Base-by-base conservation (phyloP, 2,797 vertebrate species). In the Hozukius guyotensis region DNA sequence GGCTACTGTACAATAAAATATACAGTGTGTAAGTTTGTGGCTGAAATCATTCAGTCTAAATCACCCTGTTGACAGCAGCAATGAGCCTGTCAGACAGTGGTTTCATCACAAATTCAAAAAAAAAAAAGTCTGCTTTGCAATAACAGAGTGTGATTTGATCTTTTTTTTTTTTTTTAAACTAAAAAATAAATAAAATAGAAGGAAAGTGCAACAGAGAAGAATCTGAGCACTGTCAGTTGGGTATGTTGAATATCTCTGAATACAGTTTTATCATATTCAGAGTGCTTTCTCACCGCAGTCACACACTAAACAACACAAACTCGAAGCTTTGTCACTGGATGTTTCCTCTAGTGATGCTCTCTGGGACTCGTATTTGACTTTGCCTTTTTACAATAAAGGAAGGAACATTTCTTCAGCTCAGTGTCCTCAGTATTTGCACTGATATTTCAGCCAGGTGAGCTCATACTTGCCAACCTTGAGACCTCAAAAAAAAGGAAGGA, bases 171-270 rank as follows among this genome's bases (percentile, higher is more conserved):
- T 16, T 5, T 57, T 49, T 6, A n/a, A 49, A 55, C 32, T 18
- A 52, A 24, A 72, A 49, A 18, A 4, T 8, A 69, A 20, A 29
- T 32, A 10, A 69, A 49, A 56, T 7, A 56, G 46, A 69, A n/a
- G 12, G 8, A 52, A 72, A 63, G 32, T 56, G 64, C 2, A 68
- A 59, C 34, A n/a, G 22, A 70, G 57, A 53, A 31, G 4, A 63
- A 53, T 72, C 31, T 25, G 42, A 71, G 75, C 16, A n/a, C 65
- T 49, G 57, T 79, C 61, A 12, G 11, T n/a, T 67, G 61, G 52
- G 52, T 55, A 24, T 9, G 18, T 16, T 61, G 10, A 68, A 56
- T 32, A 59, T 76, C 70, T 79, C 13, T 53, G 38, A 83, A 86
- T 61, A 67, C 78, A 71, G 49, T n/a, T 52, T 52, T n/a, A 55